Evolutionary conservation across 1,140 invertebrate species (phyloP), one percentile per base, ranked within the genome.

Genomic region (Drosophila funebris): DNA sequence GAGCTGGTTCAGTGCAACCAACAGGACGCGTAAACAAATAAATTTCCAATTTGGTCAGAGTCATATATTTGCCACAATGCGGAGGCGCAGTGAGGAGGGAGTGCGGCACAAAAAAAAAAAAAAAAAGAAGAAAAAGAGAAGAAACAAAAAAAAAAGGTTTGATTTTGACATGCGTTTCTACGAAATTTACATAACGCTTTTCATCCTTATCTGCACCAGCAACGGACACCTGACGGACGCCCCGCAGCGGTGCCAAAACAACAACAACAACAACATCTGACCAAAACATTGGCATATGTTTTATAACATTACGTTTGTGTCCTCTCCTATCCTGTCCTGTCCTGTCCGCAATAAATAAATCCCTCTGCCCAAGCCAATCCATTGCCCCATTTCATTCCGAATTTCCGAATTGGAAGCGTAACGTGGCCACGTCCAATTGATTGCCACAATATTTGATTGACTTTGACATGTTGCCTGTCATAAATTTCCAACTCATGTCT

Each of bases 391-490:
- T 48, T 9, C 16, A 36, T n/a, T 16, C 13, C 44, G 13, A 77
- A 61, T 44, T 70, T n/a, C n/a, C n/a, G n/a, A n/a, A n/a, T n/a
- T n/a, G n/a, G 66, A 48, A 77, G 61, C 83, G 78, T 79, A 83
- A 68, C 87, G 78, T 72, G 44, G 76, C 70, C 78, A 82, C 88
- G 78, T 76, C 87, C 76, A 90, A 90, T 87, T 90, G 87, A 90
- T 90, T 90, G 87, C 82, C 76, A 83, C 82, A 90, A 90, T 73
- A 82, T 90, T 90, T 90, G 88, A 90, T 90, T 90, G 83, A 90
- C 88, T 90, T 90, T 90, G 88, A 90, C 88, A 88, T 90, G 88
- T 81, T 90, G 82, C 44, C 79, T 90, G 82, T 90, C 88, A 90
- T 90, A 90, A 90, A 90, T 88, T 39, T 62, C 22, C 56, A 33